phyloP scores from a whole-genome alignment of 35 echinoderm and acorn worm genomes.

The Lytechinus variegatus region DNA sequence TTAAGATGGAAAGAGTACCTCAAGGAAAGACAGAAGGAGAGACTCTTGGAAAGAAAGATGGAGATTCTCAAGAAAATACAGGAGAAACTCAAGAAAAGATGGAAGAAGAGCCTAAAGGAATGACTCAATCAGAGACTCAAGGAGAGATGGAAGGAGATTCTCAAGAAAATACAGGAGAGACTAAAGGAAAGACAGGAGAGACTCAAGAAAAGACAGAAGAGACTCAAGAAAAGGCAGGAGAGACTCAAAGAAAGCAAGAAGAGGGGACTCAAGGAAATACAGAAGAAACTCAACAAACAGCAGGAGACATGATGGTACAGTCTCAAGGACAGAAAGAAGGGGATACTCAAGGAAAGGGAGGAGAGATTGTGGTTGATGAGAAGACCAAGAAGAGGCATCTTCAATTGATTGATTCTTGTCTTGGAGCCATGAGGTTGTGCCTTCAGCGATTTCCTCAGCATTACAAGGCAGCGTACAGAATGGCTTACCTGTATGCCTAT shows the following conservation, averaged over 20 bases:
- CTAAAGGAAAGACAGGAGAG: no score
- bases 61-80: background rate
- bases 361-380: slow-evolving; percentile 13
- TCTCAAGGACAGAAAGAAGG: background rate
- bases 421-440: slow-evolving; percentile 82
- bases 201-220: no score
- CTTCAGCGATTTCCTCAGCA: slow-evolving; percentile 92
- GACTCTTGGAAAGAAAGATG: background rate
- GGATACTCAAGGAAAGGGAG: background rate
- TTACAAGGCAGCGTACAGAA: slow-evolving; percentile 91
- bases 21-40: background rate
- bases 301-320: background rate
- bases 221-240: no score
- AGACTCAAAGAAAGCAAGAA: no score
- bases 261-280: no score
- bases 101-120: no score
- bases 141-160: no score
- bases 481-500: slow-evolving; percentile 66
- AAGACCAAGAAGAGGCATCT: slow-evolving; percentile 31
- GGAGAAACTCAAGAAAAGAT: no score
- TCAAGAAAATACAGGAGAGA: no score
- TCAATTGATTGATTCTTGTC: slow-evolving; percentile 60
- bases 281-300: background rate
- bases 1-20: no score
- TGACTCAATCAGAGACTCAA: no score